Evolutionary conservation across 2,888 invertebrate species (phyloP), one percentile per base, ranked within the genome.

Genomic region (Leptogaster cylindrica): DNA sequence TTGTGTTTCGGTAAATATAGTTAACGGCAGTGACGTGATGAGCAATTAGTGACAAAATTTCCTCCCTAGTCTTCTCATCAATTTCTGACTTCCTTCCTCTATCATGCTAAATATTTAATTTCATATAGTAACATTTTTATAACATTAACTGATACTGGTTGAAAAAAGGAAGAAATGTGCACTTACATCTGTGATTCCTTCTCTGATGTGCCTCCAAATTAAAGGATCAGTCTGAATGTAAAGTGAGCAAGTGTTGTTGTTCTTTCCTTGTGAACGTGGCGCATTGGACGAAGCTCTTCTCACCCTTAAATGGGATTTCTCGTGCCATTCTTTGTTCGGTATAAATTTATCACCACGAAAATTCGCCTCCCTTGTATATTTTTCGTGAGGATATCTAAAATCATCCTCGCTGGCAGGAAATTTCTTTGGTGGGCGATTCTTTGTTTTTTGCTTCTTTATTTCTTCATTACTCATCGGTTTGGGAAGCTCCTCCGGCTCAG

Each of bases 21-120:
- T 97, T 97, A 78, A 97, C 96, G 73, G 97, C 97, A 74, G 96
- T 97, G 75, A 99, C 97, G 82, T 99, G 99, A 82, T 96, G 97
- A 67, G 97, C 95, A 81, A 99, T 97, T 75, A 99, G 85, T 0
- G 97, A 95, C 71, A 97, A 86, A 76, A 99, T 98, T 84, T 99
- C 98, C 80, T 99, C 97, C 70, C 93, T 86, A 1, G 97, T 97
- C 82, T 97, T 95, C 82, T 91, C 91, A 75, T 89, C 89, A 36
- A 89, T 87, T 77, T 89, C 89, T 68, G 78, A 81, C 77, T 85
- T 87, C 76, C 88, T 88, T 68, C 84, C 84, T 2, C 86, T 85
- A 80, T 93, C 91, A 76, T 91, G 90, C 92, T 92, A 81, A 55
- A n/a, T n/a, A n/a, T n/a, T n/a, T n/a, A n/a, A n/a, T n/a, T n/a